A percentile compares a stretch with the other conserved stretches of the same genome.
Conservation (phyloP, 1,140 invertebrate species). For the Pentalonia nigronervosa region DNA sequence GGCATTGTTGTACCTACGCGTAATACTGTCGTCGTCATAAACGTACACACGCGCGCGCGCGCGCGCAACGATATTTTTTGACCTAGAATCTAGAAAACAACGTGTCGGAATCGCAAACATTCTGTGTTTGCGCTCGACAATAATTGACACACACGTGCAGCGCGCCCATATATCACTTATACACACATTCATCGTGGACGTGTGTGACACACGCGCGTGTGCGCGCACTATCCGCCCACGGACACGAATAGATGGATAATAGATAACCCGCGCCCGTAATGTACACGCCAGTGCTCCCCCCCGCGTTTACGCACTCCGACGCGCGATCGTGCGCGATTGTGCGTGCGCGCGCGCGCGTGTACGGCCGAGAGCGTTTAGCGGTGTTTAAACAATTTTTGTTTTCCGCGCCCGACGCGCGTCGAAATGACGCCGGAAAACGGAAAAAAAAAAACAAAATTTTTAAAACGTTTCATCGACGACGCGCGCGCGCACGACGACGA, state of each 20-base stretch:
- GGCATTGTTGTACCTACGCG: neutral
- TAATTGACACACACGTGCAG: neutral
- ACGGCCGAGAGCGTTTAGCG: too few species aligned
- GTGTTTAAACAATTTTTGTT: conserved; percentile 16
- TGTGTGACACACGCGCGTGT: too few species aligned
- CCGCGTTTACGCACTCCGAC: neutral
- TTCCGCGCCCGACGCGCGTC: neutral
- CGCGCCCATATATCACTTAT: neutral
- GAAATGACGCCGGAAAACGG: neutral
- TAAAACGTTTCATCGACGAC: neutral
- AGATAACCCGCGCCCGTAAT: neutral
- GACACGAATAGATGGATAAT: neutral
- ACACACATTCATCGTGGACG: too few species aligned
- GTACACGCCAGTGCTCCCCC: too few species aligned
- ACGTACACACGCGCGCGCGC: too few species aligned
- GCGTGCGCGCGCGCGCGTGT: too few species aligned
- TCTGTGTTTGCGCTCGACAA: conserved; percentile 2
- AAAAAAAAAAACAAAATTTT: conserved; percentile 17
- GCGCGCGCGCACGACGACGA: neutral
- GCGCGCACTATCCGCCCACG: neutral
- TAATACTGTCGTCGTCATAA: neutral
- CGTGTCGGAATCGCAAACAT: conserved; percentile 25
- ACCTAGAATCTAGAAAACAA: conserved; percentile 40
- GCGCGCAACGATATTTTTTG: conserved; percentile 18
- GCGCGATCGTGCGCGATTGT: neutral